Conservation (phyloP, 2,797 vertebrate species). For the Schizopygopsis malacanthus region DNA sequence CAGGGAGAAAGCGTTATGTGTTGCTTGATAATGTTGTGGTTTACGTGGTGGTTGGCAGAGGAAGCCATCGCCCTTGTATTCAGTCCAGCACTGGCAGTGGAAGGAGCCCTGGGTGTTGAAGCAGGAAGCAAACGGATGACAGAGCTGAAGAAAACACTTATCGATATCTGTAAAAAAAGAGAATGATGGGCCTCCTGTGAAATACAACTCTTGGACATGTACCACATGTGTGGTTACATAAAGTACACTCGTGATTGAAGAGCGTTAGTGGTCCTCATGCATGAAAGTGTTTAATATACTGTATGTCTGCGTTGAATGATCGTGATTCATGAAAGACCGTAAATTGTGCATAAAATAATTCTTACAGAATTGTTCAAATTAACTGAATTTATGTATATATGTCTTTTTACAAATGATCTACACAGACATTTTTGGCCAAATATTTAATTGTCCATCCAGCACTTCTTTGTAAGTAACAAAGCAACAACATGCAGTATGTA, state of each 20-base stretch:
- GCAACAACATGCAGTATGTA: background rate
- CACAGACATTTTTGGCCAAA: background rate
- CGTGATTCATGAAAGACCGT: background rate
- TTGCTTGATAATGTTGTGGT: constrained; percentile 16
- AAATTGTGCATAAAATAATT: background rate
- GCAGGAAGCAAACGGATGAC: constrained; percentile 73
- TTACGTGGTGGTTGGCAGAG: constrained; percentile 66
- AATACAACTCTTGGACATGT: background rate
- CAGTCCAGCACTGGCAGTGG: constrained; percentile 72
- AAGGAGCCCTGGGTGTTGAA: constrained; percentile 75
- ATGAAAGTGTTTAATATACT: background rate
- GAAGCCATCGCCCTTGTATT: constrained; percentile 75
- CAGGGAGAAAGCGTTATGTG: constrained; percentile 7
- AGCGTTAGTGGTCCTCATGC: background rate
- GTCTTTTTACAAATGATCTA: background rate
- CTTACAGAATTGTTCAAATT: background rate
- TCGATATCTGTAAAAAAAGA: constrained; percentile 72
- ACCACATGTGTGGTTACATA: background rate
- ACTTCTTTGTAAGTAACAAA: background rate
- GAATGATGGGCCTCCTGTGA: background rate
- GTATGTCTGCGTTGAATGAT: background rate
- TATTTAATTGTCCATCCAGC: background rate
- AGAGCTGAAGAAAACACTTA: constrained; percentile 72
- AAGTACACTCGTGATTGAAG: background rate
- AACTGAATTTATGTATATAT: background rate